These are phyloP conservation scores for Ptyas mucosa DNA, from an alignment of 2,113 vertebrate species.

Conservation along the genomic window DNA sequence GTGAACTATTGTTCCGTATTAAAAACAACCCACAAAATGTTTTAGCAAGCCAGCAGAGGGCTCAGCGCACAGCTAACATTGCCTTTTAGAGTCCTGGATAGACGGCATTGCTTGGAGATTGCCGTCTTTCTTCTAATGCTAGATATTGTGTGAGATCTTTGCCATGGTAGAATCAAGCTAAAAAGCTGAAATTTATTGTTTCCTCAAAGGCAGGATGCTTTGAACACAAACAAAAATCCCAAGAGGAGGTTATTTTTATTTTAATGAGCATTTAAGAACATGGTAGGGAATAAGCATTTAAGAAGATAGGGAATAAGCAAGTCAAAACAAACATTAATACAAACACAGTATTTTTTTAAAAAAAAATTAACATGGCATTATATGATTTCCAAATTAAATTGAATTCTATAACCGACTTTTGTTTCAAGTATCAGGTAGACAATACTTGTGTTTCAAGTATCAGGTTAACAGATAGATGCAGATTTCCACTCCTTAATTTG, in stretches of 20 bases:
- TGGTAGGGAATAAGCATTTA: neutral
- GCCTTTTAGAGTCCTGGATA: neutral
- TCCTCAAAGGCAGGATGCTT: neutral
- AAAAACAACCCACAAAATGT: neutral
- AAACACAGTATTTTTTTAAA: neutral
- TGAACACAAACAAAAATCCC: neutral
- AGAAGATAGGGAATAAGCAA: neutral
- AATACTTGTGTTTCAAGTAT: neutral
- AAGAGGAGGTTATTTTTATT: neutral
- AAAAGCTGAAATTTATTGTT: rapidly evolving
- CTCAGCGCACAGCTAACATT: neutral
- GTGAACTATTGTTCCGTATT: neutral
- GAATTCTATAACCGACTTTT: neutral
- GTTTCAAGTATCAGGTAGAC: neutral
- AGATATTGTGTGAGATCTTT: neutral
- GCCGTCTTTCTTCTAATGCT: neutral
- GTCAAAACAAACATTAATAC: neutral
- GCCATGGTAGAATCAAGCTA: neutral
- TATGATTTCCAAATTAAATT: neutral
- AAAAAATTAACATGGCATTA: neutral
- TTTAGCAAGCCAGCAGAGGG: conserved; percentile 26
- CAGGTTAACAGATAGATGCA: neutral
- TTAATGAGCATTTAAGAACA: neutral
- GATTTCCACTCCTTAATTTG: neutral
- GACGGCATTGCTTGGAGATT: neutral